phyloP scores from a whole-genome alignment of 2,797 vertebrate genomes.

The Sebastes vulpes region DNA sequence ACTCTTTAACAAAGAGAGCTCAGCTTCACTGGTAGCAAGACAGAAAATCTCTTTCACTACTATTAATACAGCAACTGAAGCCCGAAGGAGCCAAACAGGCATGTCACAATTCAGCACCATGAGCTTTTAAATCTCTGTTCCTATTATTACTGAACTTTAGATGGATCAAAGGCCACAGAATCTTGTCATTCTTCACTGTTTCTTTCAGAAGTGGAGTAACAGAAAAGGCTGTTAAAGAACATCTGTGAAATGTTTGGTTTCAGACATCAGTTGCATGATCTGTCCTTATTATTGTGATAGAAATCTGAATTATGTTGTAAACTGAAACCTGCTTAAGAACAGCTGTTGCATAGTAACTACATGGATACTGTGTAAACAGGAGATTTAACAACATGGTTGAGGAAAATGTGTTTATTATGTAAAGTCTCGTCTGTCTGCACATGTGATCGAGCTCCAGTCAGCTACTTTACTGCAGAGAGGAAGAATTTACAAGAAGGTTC shows the following conservation, averaged over 20 bases:
- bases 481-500: not conserved
- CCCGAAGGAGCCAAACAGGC: not conserved
- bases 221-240: not conserved
- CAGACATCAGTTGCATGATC: not conserved
- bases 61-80: not conserved
- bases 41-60: not conserved
- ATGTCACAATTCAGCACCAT: not conserved
- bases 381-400: not conserved
- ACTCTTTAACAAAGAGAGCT: not conserved
- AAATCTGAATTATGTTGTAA: not conserved
- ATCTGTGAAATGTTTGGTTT: not conserved
- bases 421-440: too few species aligned
- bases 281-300: not conserved
- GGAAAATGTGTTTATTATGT: too few species aligned
- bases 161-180: not conserved
- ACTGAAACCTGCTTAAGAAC: not conserved
- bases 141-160: not conserved
- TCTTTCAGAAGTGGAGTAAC: too few species aligned
- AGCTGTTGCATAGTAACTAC: not conserved
- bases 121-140: not conserved
- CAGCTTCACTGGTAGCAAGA: not conserved
- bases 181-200: too few species aligned
- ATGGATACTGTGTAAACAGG: accelerated
- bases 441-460: too few species aligned
- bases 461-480: not conserved